Evolutionary conservation across 2,113 vertebrate species (phyloP), one percentile per base, ranked within the genome.

Genomic region (Mixornis gularis): DNA sequence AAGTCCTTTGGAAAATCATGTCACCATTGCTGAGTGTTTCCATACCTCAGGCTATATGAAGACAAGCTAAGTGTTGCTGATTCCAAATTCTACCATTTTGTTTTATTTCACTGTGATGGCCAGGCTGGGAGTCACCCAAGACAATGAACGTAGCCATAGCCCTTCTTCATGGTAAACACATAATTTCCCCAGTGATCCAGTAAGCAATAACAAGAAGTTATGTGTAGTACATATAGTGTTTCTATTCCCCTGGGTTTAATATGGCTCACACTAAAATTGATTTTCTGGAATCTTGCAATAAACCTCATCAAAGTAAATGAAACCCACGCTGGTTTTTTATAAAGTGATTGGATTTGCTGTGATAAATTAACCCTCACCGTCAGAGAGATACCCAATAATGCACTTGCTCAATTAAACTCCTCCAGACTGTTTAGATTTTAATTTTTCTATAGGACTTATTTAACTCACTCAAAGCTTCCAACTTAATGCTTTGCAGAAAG

Each of bases 121-220:
- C 87, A 95, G 93, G 81, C 51, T 96, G 95, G 95, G 96, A 97
- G 94, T 95, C 95, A 70, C 94, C 92, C 70, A 96, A 97, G 94
- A 98, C 95, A 97, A 97, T 81, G 84, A 97, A 96, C 3, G 51
- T 77, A 93, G 83, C 95, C 96, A 97, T 96, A 97, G 97, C 94
- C 97, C 93, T 97, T 96, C 79, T 79, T 97, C 74, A 66, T 95
- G 91, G 95, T 97, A 98, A 98, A 97, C 95, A 93, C 93, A 96
- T 98, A 97, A 97, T 98, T 97, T 98, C 97, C 97, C 97, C 93
- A 95, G 97, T 77, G 97, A 97, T 97, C 95, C 91, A 96, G 91
- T 94, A 95, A 96, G 97, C 96, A 97, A 97, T 98, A 98, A 98
- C 96, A 97, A 96, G 97, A 97, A 97, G 95, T 97, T 97, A 97